Percentiles rank a stretch among this genome's conserved stretches.
Evolutionary conservation across 2,888 invertebrate genomes (phyloP).

Genomic region (Cosmorhoe ocellata): DNA sequence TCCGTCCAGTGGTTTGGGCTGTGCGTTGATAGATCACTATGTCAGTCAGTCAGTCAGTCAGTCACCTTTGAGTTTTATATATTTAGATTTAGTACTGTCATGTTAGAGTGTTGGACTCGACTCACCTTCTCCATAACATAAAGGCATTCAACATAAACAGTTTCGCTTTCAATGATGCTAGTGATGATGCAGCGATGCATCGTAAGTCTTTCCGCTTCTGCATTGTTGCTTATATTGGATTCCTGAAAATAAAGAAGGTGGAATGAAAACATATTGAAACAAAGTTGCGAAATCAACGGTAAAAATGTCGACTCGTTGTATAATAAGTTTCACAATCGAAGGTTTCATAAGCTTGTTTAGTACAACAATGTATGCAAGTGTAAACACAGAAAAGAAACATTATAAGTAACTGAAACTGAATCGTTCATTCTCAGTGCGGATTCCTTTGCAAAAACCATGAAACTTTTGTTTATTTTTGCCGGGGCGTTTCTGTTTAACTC

Average conservation of each 20-base stretch:
- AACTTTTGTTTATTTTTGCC: conserved; percentile 23
- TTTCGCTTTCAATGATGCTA: conserved; percentile 96
- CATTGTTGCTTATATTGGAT: conserved; percentile 76
- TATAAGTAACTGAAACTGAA: conserved; percentile 21
- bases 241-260: conserved; percentile 53
- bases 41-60: too few species aligned
- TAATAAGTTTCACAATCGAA: conserved; percentile 25
- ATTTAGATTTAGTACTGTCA: too few species aligned
- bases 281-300: conserved; percentile 6
- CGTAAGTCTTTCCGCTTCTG: conserved; percentile 89
- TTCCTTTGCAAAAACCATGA: conserved; percentile 27
- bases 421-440: conserved; percentile 27
- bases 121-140: conserved; percentile 92
- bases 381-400: conserved; percentile 32
- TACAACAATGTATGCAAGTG: conserved; percentile 24
- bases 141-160: conserved; percentile 94
- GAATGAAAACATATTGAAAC: not conserved
- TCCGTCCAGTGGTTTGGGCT: too few species aligned
- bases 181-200: conserved; percentile 94
- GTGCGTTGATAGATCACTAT: too few species aligned
- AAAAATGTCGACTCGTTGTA: conserved; percentile 6
- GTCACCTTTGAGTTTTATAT: too few species aligned
- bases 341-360: conserved; percentile 26
- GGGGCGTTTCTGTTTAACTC: conserved; percentile 33
- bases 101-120: not conserved